Base-by-base conservation (phyloP, 1,140 invertebrate species). In the Drosophila ercepeae region DNA sequence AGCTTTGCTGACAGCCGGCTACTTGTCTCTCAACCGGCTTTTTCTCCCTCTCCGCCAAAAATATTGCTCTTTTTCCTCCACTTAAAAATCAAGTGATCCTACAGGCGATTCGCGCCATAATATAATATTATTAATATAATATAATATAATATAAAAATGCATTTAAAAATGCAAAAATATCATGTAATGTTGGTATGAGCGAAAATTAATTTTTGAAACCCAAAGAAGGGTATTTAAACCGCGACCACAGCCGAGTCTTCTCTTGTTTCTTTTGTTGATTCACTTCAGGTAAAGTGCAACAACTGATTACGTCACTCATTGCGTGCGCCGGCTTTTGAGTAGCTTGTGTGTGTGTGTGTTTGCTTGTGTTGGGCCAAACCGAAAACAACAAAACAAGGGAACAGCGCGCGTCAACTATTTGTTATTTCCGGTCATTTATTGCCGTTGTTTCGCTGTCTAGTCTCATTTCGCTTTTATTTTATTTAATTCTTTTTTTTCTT, bases 361-460 rank as follows among this genome's bases (percentile, higher is more conserved):
- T 36, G 50, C 39, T 52, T 7, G 11, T 50, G 48, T 29, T 18
- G 8, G 32, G 34, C 34, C n/a, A 55, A 18, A 60, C 14, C 23
- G 36, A 21, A 48, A 52, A 36, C 16, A 59, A 19, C 27, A 53
- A 36, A n/a, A 29, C 16, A 14, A 39, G 50, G 21, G 48, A 19
- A 14, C 39, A 42, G 64, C 34, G 42, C 72, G 53, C 54, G 60
- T 77, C 67, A 81, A 81, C 67, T 82, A 74, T 74, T 82, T 77
- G 78, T 77, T 82, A 82, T 82, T 82, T 82, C 78, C 78, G 73
- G 78, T 65, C 78, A 77, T 57, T 82, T 69, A 68, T 59, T 81
- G 61, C 46, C 57, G 53, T 3, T 13, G 23, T 23, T 53, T 42
- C 23, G 18, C 27, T 21, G 16, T n/a, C 29, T 19, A 4, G 3